A percentile compares a stretch with the other conserved stretches of the same genome.
These are phyloP conservation scores for Hybos culiciformis DNA, from an alignment of 2,888 invertebrate genomes.

Conservation along the genomic window DNA sequence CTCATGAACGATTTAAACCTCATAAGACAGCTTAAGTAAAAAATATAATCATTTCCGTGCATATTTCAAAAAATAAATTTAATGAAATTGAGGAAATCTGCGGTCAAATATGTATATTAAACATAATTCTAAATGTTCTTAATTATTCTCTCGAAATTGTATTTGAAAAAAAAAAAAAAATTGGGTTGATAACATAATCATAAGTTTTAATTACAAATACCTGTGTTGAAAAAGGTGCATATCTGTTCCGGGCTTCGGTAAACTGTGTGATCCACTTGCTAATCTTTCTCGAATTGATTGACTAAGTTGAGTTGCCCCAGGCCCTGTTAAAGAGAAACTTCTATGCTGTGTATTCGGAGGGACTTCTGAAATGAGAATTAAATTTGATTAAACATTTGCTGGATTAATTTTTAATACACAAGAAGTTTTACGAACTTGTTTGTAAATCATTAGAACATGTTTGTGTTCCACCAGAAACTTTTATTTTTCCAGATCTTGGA, in stretches of 20 bases:
- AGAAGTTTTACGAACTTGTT: constrained; percentile 42
- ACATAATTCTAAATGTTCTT: not conserved
- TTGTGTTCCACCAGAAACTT: constrained; percentile 82
- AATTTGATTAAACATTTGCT: not conserved
- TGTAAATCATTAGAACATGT: constrained; percentile 68
- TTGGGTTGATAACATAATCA: not conserved
- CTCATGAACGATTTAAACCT: too few species aligned
- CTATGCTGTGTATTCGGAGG: constrained; percentile 61
- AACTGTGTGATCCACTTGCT: constrained; percentile 71
- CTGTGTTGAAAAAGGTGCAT: constrained; percentile 50
- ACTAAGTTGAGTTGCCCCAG: constrained; percentile 72
- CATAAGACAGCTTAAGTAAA: too few species aligned
- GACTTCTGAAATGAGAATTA: constrained; percentile 37
- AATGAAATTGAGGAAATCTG: too few species aligned
- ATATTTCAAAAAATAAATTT: too few species aligned
- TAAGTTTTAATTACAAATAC: too few species aligned
- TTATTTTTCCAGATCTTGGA: constrained; percentile 65
- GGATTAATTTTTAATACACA: not conserved
- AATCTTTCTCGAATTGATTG: constrained; percentile 74
- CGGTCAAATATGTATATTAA: too few species aligned
- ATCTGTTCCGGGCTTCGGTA: constrained; percentile 61
- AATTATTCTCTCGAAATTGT: not conserved
- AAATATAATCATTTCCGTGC: too few species aligned
- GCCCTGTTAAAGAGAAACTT: constrained; percentile 72
- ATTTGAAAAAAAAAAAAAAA: not conserved